phyloP scores from a whole-genome alignment of 2,888 invertebrate species.

The Malachius bipustulatus region DNA sequence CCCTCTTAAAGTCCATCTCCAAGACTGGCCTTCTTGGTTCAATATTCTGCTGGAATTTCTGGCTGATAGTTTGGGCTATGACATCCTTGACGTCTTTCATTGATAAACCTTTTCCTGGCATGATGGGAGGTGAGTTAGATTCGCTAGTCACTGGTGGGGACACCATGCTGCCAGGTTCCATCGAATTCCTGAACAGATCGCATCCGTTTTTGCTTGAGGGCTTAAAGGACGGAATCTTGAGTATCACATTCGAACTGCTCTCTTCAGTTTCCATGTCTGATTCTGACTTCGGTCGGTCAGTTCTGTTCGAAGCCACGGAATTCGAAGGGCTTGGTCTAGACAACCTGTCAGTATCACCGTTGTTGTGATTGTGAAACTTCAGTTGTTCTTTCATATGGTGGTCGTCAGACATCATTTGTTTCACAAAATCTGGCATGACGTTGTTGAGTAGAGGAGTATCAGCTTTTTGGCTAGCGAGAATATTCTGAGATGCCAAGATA shows the following conservation, averaged over 20 bases:
- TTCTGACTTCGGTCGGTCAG: conserved; percentile 31
- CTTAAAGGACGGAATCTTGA: conserved; percentile 88
- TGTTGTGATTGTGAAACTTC: conserved; percentile 19
- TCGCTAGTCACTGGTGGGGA: conserved; percentile 41
- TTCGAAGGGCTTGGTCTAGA: conserved; percentile 35
- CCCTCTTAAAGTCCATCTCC: conserved; percentile 45
- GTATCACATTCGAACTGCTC: conserved; percentile 60
- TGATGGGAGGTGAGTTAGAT: conserved; percentile 45
- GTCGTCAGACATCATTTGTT: conserved; percentile 45
- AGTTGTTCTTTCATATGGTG: conserved; percentile 34
- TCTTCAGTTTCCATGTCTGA: conserved; percentile 41
- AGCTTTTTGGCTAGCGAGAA: conserved; percentile 27
- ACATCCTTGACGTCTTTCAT: conserved; percentile 86
- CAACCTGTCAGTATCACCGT: conserved; percentile 31
- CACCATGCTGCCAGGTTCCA: conserved; percentile 30
- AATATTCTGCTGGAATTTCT: conserved; percentile 58
- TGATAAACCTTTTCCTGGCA: conserved; percentile 45
- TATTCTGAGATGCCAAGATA: conserved; percentile 34
- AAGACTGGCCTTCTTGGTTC: conserved; percentile 38
- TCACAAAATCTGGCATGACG: conserved; percentile 43
- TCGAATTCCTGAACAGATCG: conserved; percentile 33
- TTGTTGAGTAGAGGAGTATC: conserved; percentile 34
- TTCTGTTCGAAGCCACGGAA: conserved; percentile 32
- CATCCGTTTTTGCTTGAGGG: conserved; percentile 46
- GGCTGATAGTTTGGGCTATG: conserved; percentile 84